Base-by-base conservation (phyloP, 2,113 vertebrate genomes). In the Barnardius zonarius region DNA sequence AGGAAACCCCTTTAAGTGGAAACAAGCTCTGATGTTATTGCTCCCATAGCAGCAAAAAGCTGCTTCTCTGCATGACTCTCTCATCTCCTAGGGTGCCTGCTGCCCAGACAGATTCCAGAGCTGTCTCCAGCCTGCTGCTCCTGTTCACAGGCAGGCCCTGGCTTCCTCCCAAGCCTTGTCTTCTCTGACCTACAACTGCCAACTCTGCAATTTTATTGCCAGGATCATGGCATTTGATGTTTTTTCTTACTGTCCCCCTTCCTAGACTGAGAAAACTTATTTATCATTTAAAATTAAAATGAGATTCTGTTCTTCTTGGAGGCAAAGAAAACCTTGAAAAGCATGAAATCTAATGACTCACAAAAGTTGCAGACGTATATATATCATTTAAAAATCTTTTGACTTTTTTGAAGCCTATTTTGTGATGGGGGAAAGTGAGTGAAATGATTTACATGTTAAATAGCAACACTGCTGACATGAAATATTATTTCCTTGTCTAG, bases 91-190 rank as follows among this genome's bases (percentile, higher is more conserved):
- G 86, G 83, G 74, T 96, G 92, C 91, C 62, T 91, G 95, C 93
- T 94, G 95, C 93, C 92, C 88, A 97, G 95, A 97, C 90, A 89
- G 91, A 94, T 91, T 88, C 91, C 95, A 96, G 95, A 97, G 89
- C 95, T 96, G 96, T 94, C 96, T 97, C 86, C 95, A 96, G 95
- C 91, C 96, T 93, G 92, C 88, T 91, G 95, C 96, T 96, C 91
- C 91, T 87, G 88, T 68, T 95, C 92, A 67, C 77, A 93, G 81
- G 90, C 93, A 93, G 86, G 44, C 66, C 84, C 86, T 97, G 96
- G 96, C 96, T 95, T 37, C 25, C 49, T 88, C 88, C 93, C 96
- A 97, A 89, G 88, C 63, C 95, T 95, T 91, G 93, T 93, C 95
- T 94, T 93, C 86, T 89, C 90, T 94, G 86, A 93, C 88, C 93